Evolutionary conservation across 2,888 invertebrate species (phyloP).

Genomic region (Bellardia pandia): DNA sequence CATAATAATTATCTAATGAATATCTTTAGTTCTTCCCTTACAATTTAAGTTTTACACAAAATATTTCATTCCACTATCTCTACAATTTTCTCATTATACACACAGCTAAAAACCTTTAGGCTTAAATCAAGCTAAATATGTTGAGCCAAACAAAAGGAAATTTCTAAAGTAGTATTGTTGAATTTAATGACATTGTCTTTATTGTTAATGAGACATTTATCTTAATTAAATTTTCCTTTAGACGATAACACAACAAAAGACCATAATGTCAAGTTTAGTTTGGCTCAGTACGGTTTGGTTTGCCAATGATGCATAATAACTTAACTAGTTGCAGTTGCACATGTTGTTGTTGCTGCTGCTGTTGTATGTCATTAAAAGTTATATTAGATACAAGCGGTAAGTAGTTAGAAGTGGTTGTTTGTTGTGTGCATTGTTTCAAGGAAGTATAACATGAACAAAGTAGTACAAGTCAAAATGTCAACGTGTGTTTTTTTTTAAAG

Average conservation of each 20-base stretch:
- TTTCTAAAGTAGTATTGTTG: constrained; percentile 2
- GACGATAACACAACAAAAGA: constrained; percentile 50
- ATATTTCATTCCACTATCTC: background rate
- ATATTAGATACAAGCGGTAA: background rate
- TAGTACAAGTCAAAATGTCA: no score
- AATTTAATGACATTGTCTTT: constrained; percentile 52
- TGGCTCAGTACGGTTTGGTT: background rate
- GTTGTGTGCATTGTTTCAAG: background rate
- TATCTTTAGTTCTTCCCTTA: no score
- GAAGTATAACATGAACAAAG: no score
- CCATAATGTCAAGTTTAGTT: constrained; percentile 45
- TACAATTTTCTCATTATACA: background rate
- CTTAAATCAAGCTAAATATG: background rate
- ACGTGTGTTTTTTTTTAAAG: no score
- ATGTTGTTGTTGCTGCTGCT: background rate
- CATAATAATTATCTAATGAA: no score
- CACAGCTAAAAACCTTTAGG: background rate
- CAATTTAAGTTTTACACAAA: no score
- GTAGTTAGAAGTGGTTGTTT: background rate
- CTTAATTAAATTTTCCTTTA: constrained; percentile 65
- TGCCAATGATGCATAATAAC: constrained; percentile 10
- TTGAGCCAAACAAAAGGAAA: background rate
- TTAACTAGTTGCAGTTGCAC: constrained; percentile 19
- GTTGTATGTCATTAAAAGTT: background rate
- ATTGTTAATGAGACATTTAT: constrained; percentile 64